Percentiles rank a stretch among this genome's conserved stretches.
phyloP scores from a whole-genome alignment of 2,888 invertebrate genomes.

The Zygogramma bicolorata region DNA sequence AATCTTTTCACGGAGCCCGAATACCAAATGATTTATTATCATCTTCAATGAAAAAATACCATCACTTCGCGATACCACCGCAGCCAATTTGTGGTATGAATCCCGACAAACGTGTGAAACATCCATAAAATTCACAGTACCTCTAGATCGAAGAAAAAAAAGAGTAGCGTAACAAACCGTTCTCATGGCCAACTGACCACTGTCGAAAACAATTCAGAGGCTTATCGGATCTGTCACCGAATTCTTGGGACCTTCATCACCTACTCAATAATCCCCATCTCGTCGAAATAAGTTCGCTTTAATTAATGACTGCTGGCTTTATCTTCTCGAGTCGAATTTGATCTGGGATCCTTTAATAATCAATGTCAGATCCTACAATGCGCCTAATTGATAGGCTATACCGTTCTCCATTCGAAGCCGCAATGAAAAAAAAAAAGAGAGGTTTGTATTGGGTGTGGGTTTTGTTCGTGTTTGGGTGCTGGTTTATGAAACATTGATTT shows the following conservation, averaged over 20 bases:
- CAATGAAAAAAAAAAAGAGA: slow-evolving; percentile 22
- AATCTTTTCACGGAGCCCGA: too few relatives aligned
- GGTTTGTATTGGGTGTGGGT: slow-evolving; percentile 15
- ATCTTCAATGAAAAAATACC: too few relatives aligned
- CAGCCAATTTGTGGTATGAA: background rate
- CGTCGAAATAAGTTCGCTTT: slow-evolving; percentile 53
- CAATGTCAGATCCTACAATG: slow-evolving; percentile 56
- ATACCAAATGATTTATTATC: too few relatives aligned
- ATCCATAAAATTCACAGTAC: background rate
- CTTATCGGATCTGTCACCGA: slow-evolving; percentile 47
- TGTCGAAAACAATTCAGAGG: slow-evolving; percentile 29
- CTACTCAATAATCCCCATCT: slow-evolving; percentile 27
- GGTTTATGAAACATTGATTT: slow-evolving; percentile 5
- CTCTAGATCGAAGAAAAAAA: background rate
- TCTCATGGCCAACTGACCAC: background rate
- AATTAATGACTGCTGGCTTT: slow-evolving; percentile 53
- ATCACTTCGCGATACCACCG: background rate
- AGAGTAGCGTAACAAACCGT: background rate
- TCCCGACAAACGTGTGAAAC: background rate
- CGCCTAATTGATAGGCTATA: slow-evolving; percentile 55
- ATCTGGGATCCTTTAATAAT: slow-evolving; percentile 55
- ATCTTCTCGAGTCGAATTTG: slow-evolving; percentile 51
- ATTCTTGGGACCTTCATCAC: slow-evolving; percentile 44
- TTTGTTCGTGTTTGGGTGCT: slow-evolving; percentile 7
- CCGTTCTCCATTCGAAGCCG: slow-evolving; percentile 22